A percentile compares a stretch with the other conserved stretches of the same genome.
Conservation (phyloP, 2,797 vertebrate species). For the Siniperca undulata region DNA sequence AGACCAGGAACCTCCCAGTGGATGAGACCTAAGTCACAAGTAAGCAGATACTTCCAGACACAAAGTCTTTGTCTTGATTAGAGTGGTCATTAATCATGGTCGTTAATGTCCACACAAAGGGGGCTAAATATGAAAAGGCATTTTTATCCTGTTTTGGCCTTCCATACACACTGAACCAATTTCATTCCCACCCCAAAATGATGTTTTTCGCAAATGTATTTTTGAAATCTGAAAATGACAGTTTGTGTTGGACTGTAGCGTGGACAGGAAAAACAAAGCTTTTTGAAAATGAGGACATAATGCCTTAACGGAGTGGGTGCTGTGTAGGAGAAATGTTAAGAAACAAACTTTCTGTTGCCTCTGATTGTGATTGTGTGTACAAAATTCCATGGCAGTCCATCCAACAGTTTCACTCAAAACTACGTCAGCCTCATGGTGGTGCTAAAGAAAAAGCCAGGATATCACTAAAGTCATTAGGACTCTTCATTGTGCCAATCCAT, state of each 20-base stretch:
- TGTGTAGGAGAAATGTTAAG: not conserved
- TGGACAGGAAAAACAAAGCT: not conserved
- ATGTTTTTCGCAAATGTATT: not conserved
- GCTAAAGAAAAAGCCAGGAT: too few relatives aligned
- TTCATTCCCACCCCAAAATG: not conserved
- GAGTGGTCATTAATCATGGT: not conserved
- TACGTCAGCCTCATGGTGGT: too few relatives aligned
- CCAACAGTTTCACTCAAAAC: too few relatives aligned
- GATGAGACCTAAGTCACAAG: constrained; percentile 10
- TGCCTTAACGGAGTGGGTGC: not conserved
- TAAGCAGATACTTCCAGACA: not conserved
- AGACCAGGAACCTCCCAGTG: constrained; percentile 24
- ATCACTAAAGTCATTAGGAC: too few relatives aligned
- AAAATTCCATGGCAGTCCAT: not conserved
- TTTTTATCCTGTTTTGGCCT: not conserved
- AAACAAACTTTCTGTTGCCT: not conserved
- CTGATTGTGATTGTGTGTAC: not conserved
- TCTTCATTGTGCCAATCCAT: too few relatives aligned
- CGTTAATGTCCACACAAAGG: not conserved
- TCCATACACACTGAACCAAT: not conserved
- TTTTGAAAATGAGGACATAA: not conserved
- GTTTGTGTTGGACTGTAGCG: not conserved
- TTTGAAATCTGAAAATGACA: not conserved
- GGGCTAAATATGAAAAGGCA: not conserved
- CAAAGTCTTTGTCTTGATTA: not conserved